Evolutionary conservation across 2,888 invertebrate species (phyloP), one percentile per base, ranked within the genome.

Genomic region (Deilephila elpenor): DNA sequence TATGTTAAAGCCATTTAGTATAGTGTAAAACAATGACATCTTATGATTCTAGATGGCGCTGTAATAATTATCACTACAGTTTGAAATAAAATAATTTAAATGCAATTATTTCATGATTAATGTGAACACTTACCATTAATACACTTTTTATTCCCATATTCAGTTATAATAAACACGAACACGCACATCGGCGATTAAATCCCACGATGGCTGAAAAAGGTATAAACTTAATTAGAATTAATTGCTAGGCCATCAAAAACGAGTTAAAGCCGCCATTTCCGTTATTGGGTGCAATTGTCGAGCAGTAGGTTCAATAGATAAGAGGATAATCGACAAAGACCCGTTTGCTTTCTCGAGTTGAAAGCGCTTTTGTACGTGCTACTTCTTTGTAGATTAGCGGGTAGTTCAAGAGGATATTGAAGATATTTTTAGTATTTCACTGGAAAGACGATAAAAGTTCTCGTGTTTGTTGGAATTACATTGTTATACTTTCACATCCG

Each of bases 251-350:
- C 64, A 64, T 34, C n/a, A 44, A n/a, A 64, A 34, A 64, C 19
- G 8, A 64, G 37, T 61, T 53, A 60, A 60, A 37, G 59, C 51
- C 53, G 37, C 44, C 59, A 53, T 72, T 70, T 73, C 51, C 67
- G 67, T 44, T 25, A 61, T 71, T 74, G 56, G 70, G 29, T 62
- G 75, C 71, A 71, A 56, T 74, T 73, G 75, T 70, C 56, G 67
- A n/a, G 73, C 71, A 75, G 75, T 75, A 70, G 72, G 77, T 72
- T 74, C 71, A 70, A 76, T 74, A 80, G 82, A 82, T 83, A 83
- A 77, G 78, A 37, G 67, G 34, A 72, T 75, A 75, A 79, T 76
- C 70, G 74, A 60, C 71, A 72, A 73, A 62, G 72, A 74, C 74
- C 11, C 72, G 73, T 17, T 72, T 70, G 76, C 64, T 44, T 78